phyloP scores from a whole-genome alignment of 2,113 vertebrate genomes.

The Ovibos moschatus region DNA sequence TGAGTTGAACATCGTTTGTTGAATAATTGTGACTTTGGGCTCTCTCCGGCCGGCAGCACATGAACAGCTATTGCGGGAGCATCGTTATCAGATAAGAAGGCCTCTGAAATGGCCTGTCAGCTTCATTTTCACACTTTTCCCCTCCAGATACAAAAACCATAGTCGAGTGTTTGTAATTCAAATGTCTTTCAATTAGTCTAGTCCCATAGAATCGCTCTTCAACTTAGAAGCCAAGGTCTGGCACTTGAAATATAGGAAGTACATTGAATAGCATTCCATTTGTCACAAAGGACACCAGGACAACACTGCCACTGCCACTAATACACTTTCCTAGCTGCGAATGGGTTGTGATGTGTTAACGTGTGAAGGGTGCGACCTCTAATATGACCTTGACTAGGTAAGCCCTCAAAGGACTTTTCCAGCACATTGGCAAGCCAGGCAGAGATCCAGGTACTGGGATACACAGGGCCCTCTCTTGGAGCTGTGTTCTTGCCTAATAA shows the following conservation, averaged over 20 bases:
- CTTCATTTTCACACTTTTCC: neutral
- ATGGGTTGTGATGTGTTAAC: neutral
- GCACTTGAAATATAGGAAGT: accelerated
- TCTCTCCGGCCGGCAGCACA: neutral
- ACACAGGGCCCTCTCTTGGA: neutral
- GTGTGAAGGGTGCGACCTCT: neutral
- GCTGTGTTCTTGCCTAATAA: accelerated
- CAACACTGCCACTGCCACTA: accelerated
- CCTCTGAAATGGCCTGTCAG: neutral
- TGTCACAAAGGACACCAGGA: neutral
- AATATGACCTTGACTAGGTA: neutral
- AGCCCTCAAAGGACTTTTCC: neutral
- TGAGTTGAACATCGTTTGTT: neutral
- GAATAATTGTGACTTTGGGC: neutral
- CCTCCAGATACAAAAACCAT: neutral
- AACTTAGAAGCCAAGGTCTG: neutral
- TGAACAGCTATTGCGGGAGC: neutral
- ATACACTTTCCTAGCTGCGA: neutral
- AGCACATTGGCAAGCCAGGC: accelerated
- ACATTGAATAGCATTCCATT: neutral
- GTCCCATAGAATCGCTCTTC: neutral
- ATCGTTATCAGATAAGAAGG: too few species aligned
- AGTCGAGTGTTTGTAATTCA: neutral
- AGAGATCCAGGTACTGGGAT: neutral
- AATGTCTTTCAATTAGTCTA: neutral